phyloP scores from a whole-genome alignment of 2,797 vertebrate genomes.

The Echiichthys vipera region DNA sequence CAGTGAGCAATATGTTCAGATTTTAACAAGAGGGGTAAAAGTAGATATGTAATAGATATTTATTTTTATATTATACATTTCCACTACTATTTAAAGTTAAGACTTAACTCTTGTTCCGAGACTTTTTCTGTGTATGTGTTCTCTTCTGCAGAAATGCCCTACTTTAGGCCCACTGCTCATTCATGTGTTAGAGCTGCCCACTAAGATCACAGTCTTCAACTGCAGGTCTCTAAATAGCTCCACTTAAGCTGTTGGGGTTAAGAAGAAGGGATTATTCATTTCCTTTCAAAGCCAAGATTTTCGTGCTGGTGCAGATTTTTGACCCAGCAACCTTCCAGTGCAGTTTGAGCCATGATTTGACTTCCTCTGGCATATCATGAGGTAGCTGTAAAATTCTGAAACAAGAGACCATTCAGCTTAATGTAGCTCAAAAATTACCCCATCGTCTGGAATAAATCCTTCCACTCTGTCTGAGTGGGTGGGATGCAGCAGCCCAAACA shows the following conservation, averaged over 20 bases:
- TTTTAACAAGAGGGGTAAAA: constrained; percentile 37
- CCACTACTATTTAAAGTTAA: constrained; percentile 15
- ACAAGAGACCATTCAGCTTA: constrained; percentile 41
- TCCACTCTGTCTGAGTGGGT: constrained; percentile 45
- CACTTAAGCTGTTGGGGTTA: constrained; percentile 66
- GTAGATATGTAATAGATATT: constrained; percentile 13
- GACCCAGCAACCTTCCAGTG: constrained; percentile 52
- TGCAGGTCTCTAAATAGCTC: constrained; percentile 72
- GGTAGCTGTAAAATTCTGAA: constrained; percentile 42
- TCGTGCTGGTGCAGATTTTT: constrained; percentile 53
- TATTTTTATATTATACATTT: constrained; percentile 23
- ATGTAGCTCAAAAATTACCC: constrained; percentile 49
- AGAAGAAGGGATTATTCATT: constrained; percentile 70
- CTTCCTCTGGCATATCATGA: constrained; percentile 44
- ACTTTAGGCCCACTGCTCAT: constrained; percentile 52
- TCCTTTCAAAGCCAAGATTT: constrained; percentile 60
- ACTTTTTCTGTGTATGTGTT: constrained; percentile 24
- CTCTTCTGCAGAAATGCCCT: constrained; percentile 43
- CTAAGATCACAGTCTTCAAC: constrained; percentile 63
- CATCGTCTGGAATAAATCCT: constrained; percentile 61
- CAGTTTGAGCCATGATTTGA: constrained; percentile 43
- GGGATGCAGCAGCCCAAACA: constrained; percentile 34
- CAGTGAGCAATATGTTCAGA: constrained; percentile 26
- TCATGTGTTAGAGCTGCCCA: constrained; percentile 62
- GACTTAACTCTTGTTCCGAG: constrained; percentile 8